phyloP scores from a whole-genome alignment of 2,888 invertebrate species.

The Lasioglossum malachurum region DNA sequence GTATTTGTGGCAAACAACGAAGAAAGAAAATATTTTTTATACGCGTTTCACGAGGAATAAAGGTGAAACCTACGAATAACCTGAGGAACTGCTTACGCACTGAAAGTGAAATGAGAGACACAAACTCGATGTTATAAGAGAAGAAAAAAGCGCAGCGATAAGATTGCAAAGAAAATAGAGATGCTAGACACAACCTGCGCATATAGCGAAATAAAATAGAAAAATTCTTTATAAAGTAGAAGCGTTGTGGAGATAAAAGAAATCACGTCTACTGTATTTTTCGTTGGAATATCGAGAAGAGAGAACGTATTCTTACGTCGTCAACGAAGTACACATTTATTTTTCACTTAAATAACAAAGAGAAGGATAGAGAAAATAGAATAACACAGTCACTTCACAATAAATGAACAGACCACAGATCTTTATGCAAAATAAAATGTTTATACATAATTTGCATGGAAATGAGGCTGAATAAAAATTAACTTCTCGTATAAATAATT shows the following conservation, averaged over 20 bases:
- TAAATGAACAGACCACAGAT: no score
- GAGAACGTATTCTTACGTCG: no score
- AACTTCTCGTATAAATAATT: no score
- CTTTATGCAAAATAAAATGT: no score
- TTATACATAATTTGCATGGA: no score
- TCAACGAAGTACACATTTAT: not conserved
- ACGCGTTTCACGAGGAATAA: not conserved
- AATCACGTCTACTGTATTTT: not conserved
- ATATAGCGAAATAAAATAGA: not conserved
- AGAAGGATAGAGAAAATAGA: not conserved
- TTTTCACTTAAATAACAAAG: not conserved
- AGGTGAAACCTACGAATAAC: not conserved
- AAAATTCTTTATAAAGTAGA: not conserved
- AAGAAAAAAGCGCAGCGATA: not conserved
- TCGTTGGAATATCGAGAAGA: not conserved
- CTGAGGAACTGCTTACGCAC: not conserved
- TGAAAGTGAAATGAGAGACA: not conserved
- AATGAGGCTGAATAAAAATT: no score
- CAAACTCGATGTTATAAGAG: not conserved
- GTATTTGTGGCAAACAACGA: not conserved
- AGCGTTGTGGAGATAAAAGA: not conserved
- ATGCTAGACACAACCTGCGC: not conserved
- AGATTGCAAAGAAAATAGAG: not conserved
- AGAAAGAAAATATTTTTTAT: no score
- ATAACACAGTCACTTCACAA: not conserved